A percentile compares a stretch with the other conserved stretches of the same genome.
These are phyloP conservation scores for Myotis daubentonii DNA, from an alignment of 2,797 vertebrate genomes.

Conservation along the genomic window DNA sequence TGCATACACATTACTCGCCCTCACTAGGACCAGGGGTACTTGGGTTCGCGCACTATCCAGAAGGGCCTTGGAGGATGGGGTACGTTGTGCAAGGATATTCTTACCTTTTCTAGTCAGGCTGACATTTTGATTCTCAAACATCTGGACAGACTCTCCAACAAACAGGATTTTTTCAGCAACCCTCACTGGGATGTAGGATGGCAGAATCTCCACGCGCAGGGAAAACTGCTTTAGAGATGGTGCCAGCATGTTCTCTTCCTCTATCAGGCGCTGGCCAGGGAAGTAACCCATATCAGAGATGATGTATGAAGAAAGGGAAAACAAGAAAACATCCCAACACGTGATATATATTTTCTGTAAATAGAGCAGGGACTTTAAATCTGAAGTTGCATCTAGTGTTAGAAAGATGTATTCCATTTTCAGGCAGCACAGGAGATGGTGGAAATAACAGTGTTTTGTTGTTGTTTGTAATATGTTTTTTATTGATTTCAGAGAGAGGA, in stretches of 20 bases:
- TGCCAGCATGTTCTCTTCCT: slow-evolving; percentile 99
- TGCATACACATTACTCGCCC: not conserved
- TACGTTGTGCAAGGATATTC: not conserved
- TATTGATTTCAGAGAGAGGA: too few relatives aligned
- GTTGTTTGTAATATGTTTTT: too few relatives aligned
- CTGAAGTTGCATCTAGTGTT: not conserved
- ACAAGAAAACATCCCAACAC: not conserved
- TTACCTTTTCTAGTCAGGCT: slow-evolving; percentile 95
- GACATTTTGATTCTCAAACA: slow-evolving; percentile 99
- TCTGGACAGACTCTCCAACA: slow-evolving; percentile 99
- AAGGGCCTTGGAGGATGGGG: not conserved
- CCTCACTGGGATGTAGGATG: slow-evolving; percentile 96
- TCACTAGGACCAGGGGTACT: not conserved
- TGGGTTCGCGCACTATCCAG: not conserved
- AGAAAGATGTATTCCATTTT: not conserved
- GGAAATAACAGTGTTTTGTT: not conserved
- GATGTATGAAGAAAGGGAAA: not conserved
- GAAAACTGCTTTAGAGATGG: slow-evolving; percentile 99
- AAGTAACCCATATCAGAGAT: slow-evolving; percentile 24
- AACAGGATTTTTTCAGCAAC: slow-evolving; percentile 99
- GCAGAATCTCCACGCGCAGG: slow-evolving; percentile 95
- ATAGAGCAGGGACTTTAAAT: not conserved
- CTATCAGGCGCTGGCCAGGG: slow-evolving; percentile 92
- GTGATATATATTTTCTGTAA: not conserved
- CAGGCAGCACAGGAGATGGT: not conserved